Percentiles rank a stretch among this genome's conserved stretches.
Conservation (phyloP, 2,888 invertebrate species). For the Achlya flavicornis region DNA sequence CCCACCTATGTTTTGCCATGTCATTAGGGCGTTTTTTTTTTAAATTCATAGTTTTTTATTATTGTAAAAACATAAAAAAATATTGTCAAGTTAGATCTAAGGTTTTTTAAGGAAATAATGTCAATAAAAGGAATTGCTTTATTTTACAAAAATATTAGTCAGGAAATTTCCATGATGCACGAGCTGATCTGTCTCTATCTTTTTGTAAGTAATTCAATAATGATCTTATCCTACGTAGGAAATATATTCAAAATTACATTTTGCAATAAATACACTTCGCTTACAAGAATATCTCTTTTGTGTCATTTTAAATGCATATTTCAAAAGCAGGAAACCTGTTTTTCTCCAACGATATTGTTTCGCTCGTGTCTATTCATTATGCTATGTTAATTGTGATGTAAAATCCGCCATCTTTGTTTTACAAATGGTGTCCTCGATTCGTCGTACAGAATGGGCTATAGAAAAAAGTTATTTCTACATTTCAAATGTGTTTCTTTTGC, state of each 20-base stretch:
- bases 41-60: too few relatives aligned
- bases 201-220: neutral
- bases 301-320: slow-evolving; percentile 53
- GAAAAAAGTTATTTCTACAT: slow-evolving; percentile 27
- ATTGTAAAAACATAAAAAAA: too few relatives aligned
- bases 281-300: slow-evolving; percentile 44
- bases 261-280: slow-evolving; percentile 14
- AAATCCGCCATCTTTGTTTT: slow-evolving; percentile 76
- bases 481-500: slow-evolving; percentile 10
- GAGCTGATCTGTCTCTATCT: neutral
- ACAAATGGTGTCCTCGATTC: slow-evolving; percentile 73
- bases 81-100: too few relatives aligned
- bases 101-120: too few relatives aligned
- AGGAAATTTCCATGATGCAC: too few relatives aligned
- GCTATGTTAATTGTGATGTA: slow-evolving; percentile 74
- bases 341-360: slow-evolving; percentile 73
- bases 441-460: slow-evolving; percentile 40
- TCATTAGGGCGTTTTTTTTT: too few relatives aligned
- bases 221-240: neutral
- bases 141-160: neutral
- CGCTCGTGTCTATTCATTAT: slow-evolving; percentile 66
- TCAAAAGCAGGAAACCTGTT: slow-evolving; percentile 73
- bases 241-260: neutral
- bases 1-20: too few relatives aligned
- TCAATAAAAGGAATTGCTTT: too few relatives aligned